A percentile compares a stretch with the other conserved stretches of the same genome.
phyloP scores from a whole-genome alignment of 2,797 vertebrate genomes.

The Bovichtus variegatus region DNA sequence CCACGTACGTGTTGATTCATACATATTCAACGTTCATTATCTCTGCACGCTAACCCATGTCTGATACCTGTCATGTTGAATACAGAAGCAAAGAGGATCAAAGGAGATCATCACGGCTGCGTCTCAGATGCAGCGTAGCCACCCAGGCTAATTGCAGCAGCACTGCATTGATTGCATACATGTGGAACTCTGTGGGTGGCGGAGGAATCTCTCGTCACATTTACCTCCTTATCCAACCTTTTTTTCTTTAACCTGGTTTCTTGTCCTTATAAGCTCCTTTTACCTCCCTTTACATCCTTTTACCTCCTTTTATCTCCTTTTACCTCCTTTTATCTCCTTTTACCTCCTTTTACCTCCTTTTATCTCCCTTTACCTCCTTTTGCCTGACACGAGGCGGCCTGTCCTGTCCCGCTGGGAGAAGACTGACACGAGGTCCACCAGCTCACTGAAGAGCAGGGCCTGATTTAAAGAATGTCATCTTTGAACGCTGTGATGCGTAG shows the following conservation, averaged over 20 bases:
- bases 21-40: slow-evolving; percentile 68
- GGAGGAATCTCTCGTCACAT: slow-evolving; percentile 27
- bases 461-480: slow-evolving; percentile 48
- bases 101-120: slow-evolving; percentile 54
- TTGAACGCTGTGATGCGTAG: slow-evolving; percentile 31
- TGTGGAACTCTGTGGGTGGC: slow-evolving; percentile 65
- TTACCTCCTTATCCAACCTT: slow-evolving; percentile 15
- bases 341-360: no score
- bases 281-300: no score
- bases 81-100: slow-evolving; percentile 53
- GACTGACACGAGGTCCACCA: slow-evolving; percentile 18
- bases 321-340: no score
- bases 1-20: slow-evolving; percentile 52
- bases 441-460: slow-evolving; percentile 26
- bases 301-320: no score
- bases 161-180: slow-evolving; percentile 51
- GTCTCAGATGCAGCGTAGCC: slow-evolving; percentile 65
- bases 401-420: slow-evolving; percentile 10
- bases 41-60: slow-evolving; percentile 49
- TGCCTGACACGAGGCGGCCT: not conserved
- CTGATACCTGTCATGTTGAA: slow-evolving; percentile 65
- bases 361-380: no score
- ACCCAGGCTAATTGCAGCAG: slow-evolving; percentile 64
- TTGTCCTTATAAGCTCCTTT: not conserved
- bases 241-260: not conserved